Conservation (phyloP, 2,888 invertebrate species). For the Pyralis farinalis region DNA sequence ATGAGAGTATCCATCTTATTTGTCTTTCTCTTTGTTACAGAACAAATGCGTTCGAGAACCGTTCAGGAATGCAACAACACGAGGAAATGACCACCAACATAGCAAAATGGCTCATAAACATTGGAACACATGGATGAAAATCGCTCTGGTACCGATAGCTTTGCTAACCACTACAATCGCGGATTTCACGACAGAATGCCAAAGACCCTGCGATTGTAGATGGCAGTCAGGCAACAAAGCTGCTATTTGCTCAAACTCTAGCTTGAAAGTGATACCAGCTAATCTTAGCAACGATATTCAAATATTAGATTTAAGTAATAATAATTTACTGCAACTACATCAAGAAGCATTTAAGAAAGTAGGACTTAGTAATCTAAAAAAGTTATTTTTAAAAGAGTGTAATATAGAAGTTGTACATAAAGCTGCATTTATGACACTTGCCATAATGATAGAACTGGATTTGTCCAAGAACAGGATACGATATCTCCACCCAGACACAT, state of each 20-base stretch:
- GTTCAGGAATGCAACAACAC: conserved; percentile 66
- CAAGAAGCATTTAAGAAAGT: conserved; percentile 85
- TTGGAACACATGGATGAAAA: conserved; percentile 73
- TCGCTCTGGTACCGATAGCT: conserved; percentile 51
- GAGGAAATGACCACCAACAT: conserved; percentile 69
- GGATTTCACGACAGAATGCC: conserved; percentile 83
- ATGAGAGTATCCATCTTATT: conserved; percentile 3
- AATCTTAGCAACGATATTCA: conserved; percentile 87
- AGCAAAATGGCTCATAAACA: conserved; percentile 74
- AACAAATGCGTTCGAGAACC: conserved; percentile 56
- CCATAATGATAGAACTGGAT: conserved; percentile 91
- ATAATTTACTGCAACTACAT: conserved; percentile 83
- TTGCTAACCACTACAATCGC: conserved; percentile 59
- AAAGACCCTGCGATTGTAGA: conserved; percentile 88
- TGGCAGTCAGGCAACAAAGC: conserved; percentile 93
- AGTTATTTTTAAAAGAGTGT: conserved; percentile 88
- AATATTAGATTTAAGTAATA: conserved; percentile 87
- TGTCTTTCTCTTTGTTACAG: conserved; percentile 47
- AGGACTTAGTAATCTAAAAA: conserved; percentile 90
- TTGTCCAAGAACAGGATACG: conserved; percentile 87
- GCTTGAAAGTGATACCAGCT: conserved; percentile 85
- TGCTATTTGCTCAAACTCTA: conserved; percentile 88
- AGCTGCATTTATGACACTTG: conserved; percentile 87
- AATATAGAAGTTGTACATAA: conserved; percentile 85
- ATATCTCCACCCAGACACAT: conserved; percentile 85